Evolutionary conservation across 2,797 vertebrate genomes (phyloP).

Genomic region (Betta splendens): DNA sequence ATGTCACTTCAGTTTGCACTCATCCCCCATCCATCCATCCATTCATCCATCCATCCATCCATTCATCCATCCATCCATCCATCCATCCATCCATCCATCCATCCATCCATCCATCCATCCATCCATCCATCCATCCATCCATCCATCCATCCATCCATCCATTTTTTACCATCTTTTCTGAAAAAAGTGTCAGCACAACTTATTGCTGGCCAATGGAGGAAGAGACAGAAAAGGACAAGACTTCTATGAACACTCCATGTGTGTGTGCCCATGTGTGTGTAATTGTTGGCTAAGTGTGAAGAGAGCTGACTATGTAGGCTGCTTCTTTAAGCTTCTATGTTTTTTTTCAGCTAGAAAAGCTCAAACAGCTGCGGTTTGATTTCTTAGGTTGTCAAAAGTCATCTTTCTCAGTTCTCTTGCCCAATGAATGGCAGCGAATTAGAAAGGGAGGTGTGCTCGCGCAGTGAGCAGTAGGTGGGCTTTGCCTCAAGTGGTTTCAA

Average conservation of each 20-base stretch:
- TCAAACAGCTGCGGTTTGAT: slow-evolving; percentile 77
- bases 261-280: slow-evolving; percentile 35
- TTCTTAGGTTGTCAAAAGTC: slow-evolving; percentile 80
- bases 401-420: slow-evolving; percentile 76
- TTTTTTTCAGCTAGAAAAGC: slow-evolving; percentile 65
- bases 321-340: slow-evolving; percentile 53
- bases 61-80: slow-evolving; percentile 41
- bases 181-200: slow-evolving; percentile 75
- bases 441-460: slow-evolving; percentile 72
- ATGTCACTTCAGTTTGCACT: slow-evolving; percentile 64
- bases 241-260: slow-evolving; percentile 44
- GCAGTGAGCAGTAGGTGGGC: slow-evolving; percentile 78
- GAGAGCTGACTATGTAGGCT: slow-evolving; percentile 76
- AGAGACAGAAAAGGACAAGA: slow-evolving; percentile 48
- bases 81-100: slow-evolving; percentile 22
- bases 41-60: slow-evolving; percentile 48
- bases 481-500: slow-evolving; percentile 72
- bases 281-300: slow-evolving; percentile 61
- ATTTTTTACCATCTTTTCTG: slow-evolving; percentile 44
- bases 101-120: slow-evolving; percentile 44
- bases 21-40: slow-evolving; percentile 33
- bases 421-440: slow-evolving; percentile 74
- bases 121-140: slow-evolving; percentile 52
- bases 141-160: slow-evolving; percentile 42
- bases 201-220: slow-evolving; percentile 62